A percentile compares a stretch with the other conserved stretches of the same genome.
Conservation (phyloP, 1,140 invertebrate species). For the Dolichoris vasculosae region DNA sequence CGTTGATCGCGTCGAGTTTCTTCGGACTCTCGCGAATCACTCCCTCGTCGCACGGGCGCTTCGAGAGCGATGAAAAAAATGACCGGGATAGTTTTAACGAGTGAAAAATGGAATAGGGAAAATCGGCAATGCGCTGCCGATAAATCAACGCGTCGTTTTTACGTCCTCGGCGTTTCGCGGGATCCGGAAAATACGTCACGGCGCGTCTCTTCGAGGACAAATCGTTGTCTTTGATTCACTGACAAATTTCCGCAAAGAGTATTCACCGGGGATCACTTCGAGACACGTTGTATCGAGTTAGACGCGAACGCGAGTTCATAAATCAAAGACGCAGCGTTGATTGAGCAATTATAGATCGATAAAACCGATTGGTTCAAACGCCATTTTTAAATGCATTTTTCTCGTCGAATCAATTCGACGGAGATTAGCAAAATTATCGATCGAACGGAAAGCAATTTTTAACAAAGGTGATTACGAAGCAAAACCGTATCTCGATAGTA, state of each 20-base stretch:
- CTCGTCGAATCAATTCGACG: no score
- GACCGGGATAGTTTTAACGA: conserved; percentile 9
- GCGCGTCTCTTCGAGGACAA: not conserved
- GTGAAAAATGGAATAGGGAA: conserved; percentile 26
- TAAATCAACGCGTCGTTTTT: conserved; percentile 38
- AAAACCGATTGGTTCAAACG: no score
- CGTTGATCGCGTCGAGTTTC: not conserved
- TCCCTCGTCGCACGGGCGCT: not conserved
- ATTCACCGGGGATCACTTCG: not conserved
- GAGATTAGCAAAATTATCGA: no score
- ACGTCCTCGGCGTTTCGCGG: conserved; percentile 1
- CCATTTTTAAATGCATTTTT: no score
- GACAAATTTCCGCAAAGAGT: conserved; percentile 35
- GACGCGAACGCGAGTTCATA: not conserved
- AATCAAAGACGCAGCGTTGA: not conserved
- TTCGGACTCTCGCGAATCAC: not conserved
- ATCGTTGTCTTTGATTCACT: conserved; percentile 15
- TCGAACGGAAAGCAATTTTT: no score
- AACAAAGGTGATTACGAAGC: no score
- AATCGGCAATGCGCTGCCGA: conserved; percentile 35
- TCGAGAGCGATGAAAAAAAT: not conserved
- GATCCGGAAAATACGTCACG: conserved; percentile 16
- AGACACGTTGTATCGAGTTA: no score
- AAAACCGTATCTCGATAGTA: no score
- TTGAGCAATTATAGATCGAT: conserved; percentile 13